Evolutionary conservation across 2,113 vertebrate species (phyloP).

Genomic region (Lamprotornis superbus): DNA sequence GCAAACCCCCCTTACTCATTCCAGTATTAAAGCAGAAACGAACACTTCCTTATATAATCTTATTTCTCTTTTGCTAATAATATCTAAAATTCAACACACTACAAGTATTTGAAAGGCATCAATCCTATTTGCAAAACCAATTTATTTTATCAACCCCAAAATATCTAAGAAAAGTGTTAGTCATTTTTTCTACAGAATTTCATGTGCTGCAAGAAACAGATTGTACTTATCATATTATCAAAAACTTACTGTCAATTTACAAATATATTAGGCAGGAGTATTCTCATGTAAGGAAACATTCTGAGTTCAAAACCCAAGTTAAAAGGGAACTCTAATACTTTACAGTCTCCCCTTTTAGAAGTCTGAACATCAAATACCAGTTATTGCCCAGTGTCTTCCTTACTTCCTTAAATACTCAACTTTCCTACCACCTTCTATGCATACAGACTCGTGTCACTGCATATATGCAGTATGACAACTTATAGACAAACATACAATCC

Average conservation of each 20-base stretch:
- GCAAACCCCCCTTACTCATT: neutral
- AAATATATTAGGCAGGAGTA: neutral
- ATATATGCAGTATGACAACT: neutral
- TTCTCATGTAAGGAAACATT: neutral
- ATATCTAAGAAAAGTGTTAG: neutral
- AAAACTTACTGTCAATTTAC: neutral
- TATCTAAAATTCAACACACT: neutral
- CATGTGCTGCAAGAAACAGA: neutral
- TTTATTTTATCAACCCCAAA: neutral
- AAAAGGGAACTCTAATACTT: neutral
- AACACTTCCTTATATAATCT: neutral
- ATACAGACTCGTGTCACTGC: neutral
- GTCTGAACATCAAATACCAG: neutral
- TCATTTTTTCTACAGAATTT: neutral
- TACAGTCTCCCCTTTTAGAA: neutral
- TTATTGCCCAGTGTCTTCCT: neutral
- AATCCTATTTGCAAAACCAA: neutral
- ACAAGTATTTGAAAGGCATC: constrained; percentile 7
- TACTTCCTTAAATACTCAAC: neutral
- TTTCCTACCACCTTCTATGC: neutral
- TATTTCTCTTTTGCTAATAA: neutral
- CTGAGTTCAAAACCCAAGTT: neutral
- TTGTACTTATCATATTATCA: neutral
- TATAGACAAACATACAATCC: neutral
- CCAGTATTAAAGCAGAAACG: neutral